Base-by-base conservation (phyloP, 2,113 vertebrate species). In the Strix aluco region DNA sequence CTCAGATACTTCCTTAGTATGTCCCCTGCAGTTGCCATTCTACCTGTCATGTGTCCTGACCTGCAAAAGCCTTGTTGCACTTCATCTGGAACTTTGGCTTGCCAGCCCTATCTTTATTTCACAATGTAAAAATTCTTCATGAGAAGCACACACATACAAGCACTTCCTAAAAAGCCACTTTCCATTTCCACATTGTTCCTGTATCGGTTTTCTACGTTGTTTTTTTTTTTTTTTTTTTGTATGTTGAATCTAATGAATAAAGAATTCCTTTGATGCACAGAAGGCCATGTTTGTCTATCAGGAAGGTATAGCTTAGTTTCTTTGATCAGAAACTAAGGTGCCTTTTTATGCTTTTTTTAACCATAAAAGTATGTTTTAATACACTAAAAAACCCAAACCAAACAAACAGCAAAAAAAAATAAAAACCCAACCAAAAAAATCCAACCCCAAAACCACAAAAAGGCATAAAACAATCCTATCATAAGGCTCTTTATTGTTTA, bases 41-140 rank as follows among this genome's bases (percentile, higher is more conserved):
- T 91, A 90, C 93, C 92, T 81, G 27, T 90, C 85, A 47, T 42
- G 4, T 71, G 63, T 78, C 78, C 89, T 91, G 47, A 51, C 77
- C 91, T 58, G 80, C 3, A 17, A 86, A 93, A 90, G 93, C 97
- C 97, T 93, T 52, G 65, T 70, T 82, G 86, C 81, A 84, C 96
- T 94, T 88, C 95, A 72, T 86, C 77, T 72, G 77, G 70, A 79
- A 34, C 44, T 86, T n/a, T 67, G 75, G 79, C 85, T 89, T 66
- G 82, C 79, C 79, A 85, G n/a, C 87, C 88, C 36, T 81, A 29
- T 90, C 82, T 96, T 94, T 90, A 59, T 89, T 95, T 96, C 69
- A 57, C 90, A 9, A 11, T 44, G n/a, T 75, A 15, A 49, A 47
- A 70, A 26, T 49, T 38, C 16, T 36, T 40, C 63, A 63, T 94